phyloP scores from a whole-genome alignment of 2,888 invertebrate species.

The Drosophila melanosoma region DNA sequence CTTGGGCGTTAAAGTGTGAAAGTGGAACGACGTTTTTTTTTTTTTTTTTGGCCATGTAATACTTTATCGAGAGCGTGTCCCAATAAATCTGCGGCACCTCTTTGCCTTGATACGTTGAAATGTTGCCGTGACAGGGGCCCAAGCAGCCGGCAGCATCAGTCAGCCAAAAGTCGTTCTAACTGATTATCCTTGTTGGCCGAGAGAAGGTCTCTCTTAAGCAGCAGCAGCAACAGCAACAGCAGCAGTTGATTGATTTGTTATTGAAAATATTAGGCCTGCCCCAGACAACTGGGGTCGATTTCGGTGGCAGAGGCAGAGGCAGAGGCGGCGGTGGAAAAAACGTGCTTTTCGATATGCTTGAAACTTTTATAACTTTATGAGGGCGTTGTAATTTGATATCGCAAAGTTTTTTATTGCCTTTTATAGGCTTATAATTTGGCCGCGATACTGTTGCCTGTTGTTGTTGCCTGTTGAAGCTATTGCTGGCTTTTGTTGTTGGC shows the following conservation, averaged over 20 bases:
- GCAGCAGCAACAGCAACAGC: constrained; percentile 30
- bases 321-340: constrained; percentile 28
- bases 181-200: constrained; percentile 78
- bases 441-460: constrained; percentile 70
- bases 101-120: neutral
- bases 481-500: constrained; percentile 53
- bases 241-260: constrained; percentile 78
- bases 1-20: constrained; percentile 46
- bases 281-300: constrained; percentile 26
- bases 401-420: constrained; percentile 80
- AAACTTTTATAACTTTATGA: constrained; percentile 80
- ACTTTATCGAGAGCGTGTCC: constrained; percentile 74
- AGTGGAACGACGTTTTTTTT: constrained; percentile 26
- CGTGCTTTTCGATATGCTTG: constrained; percentile 76
- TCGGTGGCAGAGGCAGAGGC: constrained; percentile 9
- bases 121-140: constrained; percentile 31
- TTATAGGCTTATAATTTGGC: constrained; percentile 80
- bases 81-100: constrained; percentile 73
- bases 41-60: constrained; percentile 22
- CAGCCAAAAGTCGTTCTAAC: constrained; percentile 55
- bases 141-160: constrained; percentile 28
- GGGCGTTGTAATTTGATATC: constrained; percentile 80
- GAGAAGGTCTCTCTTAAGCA: constrained; percentile 21
- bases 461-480: constrained; percentile 36
- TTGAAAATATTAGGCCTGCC: constrained; percentile 78